Conservation (phyloP, 2,797 vertebrate genomes). For the Helostoma temminkii region DNA sequence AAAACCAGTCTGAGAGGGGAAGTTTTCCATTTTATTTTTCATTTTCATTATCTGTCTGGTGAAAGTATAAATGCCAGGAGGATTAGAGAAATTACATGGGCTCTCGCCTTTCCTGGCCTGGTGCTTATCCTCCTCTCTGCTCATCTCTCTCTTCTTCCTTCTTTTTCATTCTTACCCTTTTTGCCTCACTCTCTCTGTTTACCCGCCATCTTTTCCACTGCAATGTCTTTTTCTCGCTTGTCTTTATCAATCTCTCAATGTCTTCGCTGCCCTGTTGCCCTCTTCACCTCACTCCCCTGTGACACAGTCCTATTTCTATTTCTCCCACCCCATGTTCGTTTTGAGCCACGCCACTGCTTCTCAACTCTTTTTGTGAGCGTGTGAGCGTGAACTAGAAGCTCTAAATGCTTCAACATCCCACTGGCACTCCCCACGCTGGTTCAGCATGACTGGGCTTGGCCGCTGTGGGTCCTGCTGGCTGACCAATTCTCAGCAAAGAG, state of each 20-base stretch:
- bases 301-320: conserved; percentile 46
- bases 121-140: conserved; percentile 79
- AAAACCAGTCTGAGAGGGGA: conserved; percentile 67
- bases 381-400: too few relatives aligned
- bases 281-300: conserved; percentile 34
- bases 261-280: conserved; percentile 29
- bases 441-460: conserved; percentile 57
- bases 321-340: conserved; percentile 28
- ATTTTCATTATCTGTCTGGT: conserved; percentile 87
- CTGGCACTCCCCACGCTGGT: conserved; percentile 52
- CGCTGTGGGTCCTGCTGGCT: conserved; percentile 43
- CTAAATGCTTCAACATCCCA: conserved; percentile 35
- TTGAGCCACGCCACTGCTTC: conserved; percentile 23
- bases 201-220: conserved; percentile 43
- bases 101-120: conserved; percentile 81
- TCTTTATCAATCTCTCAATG: conserved; percentile 54
- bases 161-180: conserved; percentile 43
- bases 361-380: conserved; percentile 36
- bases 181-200: conserved; percentile 52
- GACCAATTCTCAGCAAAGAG: conserved; percentile 67
- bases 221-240: conserved; percentile 39
- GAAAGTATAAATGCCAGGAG: conserved; percentile 89
- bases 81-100: conserved; percentile 89
- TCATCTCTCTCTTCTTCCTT: conserved; percentile 55
- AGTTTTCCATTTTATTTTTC: conserved; percentile 86